Base-by-base conservation (phyloP, 2,113 vertebrate species). In the Gulo gulo region DNA sequence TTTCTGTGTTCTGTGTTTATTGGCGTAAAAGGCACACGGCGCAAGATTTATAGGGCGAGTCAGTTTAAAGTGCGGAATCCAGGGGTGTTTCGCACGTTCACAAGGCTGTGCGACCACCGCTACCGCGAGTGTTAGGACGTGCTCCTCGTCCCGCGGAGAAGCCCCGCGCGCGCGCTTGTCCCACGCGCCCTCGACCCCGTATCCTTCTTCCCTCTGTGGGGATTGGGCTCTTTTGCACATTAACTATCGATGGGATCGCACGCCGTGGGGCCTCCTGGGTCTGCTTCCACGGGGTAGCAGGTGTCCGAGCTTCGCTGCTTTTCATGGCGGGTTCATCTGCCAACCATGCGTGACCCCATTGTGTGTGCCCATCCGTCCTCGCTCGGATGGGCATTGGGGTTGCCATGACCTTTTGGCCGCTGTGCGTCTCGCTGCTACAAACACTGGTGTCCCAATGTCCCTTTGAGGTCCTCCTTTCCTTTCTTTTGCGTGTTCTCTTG, bases 91-190 rank as follows among this genome's bases (percentile, higher is more conserved):
- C 7, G 14, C 63, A 7, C 6, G 2, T 67, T 67, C 31, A 34
- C 14, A 67, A 67, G 31, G 67, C 67, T 10, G 34, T 36, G 67
- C 6, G 1, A 1, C 4, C 36, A 2, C 36, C 45, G 2, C 8
- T 3, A 1, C 20, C 4, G 6, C 20, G 31, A 2, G 7, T 13
- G 13, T 50, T 0, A 5, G 88, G 6, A 23, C 3, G 0, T 11
- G 3, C 11, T 34, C 13, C 11, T n/a, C 36, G 7, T 29, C 13
- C 36, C 8, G 1, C 61, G 2, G 14, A 16, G 45, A 39, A 52
- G 26, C 7, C 52, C 6, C 4, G 0, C 12, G 1, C 7, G 1
- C 4, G 1, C 8, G 29, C 21, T 9, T 20, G 9, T 80, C 47
- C 47, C 78, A 52, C 10, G 1, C 47, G 6, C 18, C 47, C 5